These are phyloP conservation scores for Zeus faber DNA, from an alignment of 2,113 vertebrate genomes.

Conservation along the genomic window DNA sequence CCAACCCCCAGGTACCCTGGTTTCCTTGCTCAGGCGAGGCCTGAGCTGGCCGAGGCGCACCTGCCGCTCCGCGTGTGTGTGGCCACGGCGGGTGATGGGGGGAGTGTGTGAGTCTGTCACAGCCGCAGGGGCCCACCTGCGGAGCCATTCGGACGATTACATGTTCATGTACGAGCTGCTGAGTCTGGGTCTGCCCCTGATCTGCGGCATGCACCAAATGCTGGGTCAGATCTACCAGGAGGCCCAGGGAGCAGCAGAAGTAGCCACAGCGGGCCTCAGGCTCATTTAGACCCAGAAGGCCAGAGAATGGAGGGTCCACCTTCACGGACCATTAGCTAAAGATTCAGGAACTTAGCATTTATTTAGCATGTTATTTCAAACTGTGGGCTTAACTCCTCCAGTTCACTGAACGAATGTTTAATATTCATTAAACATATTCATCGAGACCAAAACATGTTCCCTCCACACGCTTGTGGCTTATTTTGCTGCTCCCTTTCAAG, in stretches of 20 bases:
- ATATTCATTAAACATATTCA: too few species aligned
- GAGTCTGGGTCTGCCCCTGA: constrained; percentile 85
- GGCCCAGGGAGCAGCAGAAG: constrained; percentile 40
- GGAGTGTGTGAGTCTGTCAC: constrained; percentile 70
- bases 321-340: too few species aligned
- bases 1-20: constrained; percentile 89
- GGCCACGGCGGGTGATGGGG: constrained; percentile 80
- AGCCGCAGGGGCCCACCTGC: constrained; percentile 77
- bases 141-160: constrained; percentile 86
- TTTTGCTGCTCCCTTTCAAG: too few species aligned
- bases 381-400: neutral
- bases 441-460: too few species aligned
- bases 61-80: constrained; percentile 76
- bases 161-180: constrained; percentile 88
- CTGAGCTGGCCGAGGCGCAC: constrained; percentile 82
- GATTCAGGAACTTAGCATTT: too few species aligned
- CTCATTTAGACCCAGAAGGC: constrained; percentile 21
- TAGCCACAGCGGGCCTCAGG: constrained; percentile 6
- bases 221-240: constrained; percentile 84
- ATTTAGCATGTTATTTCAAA: too few species aligned
- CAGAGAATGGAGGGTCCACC: neutral
- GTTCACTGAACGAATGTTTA: neutral
- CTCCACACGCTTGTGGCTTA: too few species aligned
- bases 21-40: constrained; percentile 83
- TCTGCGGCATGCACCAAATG: constrained; percentile 85